These are phyloP conservation scores for Semotilus atromaculatus DNA, from an alignment of 2,797 vertebrate genomes.

Conservation along the genomic window DNA sequence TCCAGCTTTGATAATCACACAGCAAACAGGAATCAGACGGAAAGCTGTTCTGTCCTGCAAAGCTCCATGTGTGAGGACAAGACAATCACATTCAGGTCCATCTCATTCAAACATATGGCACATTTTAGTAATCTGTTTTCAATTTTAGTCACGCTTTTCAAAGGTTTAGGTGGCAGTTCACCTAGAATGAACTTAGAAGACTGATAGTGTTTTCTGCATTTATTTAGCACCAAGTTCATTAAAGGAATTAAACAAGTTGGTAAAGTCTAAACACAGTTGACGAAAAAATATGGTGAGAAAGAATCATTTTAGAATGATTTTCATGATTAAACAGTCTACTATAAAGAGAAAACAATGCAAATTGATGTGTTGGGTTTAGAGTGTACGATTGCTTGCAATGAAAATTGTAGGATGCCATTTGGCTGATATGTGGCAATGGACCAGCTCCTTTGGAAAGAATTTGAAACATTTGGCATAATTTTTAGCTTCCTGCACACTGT, in stretches of 20 bases:
- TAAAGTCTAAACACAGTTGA: neutral
- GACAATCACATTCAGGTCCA: conserved; percentile 14
- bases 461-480: neutral
- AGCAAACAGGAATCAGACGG: conserved; percentile 29
- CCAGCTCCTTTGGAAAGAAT: neutral
- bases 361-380: neutral
- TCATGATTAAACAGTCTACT: neutral
- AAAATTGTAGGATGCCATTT: conserved; percentile 5
- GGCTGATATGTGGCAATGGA: neutral
- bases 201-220: neutral
- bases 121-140: neutral
- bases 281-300: neutral
- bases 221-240: neutral
- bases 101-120: conserved; percentile 21
- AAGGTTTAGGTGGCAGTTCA: neutral
- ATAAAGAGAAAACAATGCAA: neutral
- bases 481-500: neutral
- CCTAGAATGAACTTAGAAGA: neutral
- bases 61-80: conserved; percentile 36
- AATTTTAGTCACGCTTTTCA: neutral
- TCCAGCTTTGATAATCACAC: conserved; percentile 29
- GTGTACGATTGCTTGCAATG: neutral
- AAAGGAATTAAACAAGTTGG: conserved; percentile 4
- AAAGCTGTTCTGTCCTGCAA: conserved; percentile 33
- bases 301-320: neutral